Base-by-base conservation (phyloP, 2,797 vertebrate species). In the Sebastes iracundus region DNA sequence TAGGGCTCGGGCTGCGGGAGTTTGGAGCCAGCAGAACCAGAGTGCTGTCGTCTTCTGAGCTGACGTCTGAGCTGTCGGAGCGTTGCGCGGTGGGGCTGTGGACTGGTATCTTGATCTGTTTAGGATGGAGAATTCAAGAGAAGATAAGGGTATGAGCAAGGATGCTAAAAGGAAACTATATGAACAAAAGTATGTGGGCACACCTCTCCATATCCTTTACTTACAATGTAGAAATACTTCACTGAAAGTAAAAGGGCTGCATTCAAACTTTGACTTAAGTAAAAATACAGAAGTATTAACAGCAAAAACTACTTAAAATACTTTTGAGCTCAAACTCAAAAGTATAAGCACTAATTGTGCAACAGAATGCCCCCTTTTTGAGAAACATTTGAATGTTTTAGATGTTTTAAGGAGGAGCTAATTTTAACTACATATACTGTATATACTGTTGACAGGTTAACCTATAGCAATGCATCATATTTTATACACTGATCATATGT, bases 21-120 rank as follows among this genome's bases (percentile, higher is more conserved):
- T 77, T 96, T 90, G 97, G 96, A 7, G 96, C 96, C 18, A 99
- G 95, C 59, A 99, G 95, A 33, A 98, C 98, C 77, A 99, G 93
- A 0, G 97, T 99, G 95, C 98, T 99, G 95, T 99, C 97, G 2
- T 99, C 98, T 64, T 99, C 98, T 0, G 98, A 99, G 90, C 97
- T 98, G 89, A 93, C 81, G 6, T 96, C 95, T 0, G 97, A 97
- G 89, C 95, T 97, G 90, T 97, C 97, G 0, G 96, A 96, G 60
- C 87, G 92, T 14, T 91, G 96, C 62, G 93, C 91, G 2, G 95
- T 93, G 35, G 97, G 97, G 86, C 97, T 95, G 71, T 95, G 96
- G 65, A 90, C 87, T 0, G 96, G 95, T 20, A 96, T 88, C 68
- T 90, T 92, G 83, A 99, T 98, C 98, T 99, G 90, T 33, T 38